A percentile compares a stretch with the other conserved stretches of the same genome.
Evolutionary conservation across 1,140 invertebrate species (phyloP).

Genomic region (Ladona fulva): DNA sequence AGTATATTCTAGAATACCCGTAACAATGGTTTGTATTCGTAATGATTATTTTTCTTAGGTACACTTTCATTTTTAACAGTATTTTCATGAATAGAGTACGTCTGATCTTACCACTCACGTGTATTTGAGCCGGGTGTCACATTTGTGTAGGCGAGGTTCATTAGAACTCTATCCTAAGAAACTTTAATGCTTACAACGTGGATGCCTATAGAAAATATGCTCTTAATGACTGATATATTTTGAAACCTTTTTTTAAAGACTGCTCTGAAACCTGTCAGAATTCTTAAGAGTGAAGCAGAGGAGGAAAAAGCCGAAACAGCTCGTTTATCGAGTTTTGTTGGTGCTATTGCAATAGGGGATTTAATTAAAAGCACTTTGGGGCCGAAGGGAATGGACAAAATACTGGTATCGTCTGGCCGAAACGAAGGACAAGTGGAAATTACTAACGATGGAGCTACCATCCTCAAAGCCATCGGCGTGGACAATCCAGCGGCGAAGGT

Average conservation of each 20-base stretch:
- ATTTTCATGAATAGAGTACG: too few relatives aligned
- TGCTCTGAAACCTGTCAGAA: slow-evolving; percentile 85
- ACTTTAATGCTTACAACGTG: too few relatives aligned
- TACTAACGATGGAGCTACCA: slow-evolving; percentile 99
- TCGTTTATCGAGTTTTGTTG: slow-evolving; percentile 92
- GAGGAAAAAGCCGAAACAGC: slow-evolving; percentile 96
- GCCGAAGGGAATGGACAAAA: slow-evolving; percentile 99
- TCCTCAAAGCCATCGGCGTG: slow-evolving; percentile 91
- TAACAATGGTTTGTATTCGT: too few relatives aligned
- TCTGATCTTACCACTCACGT: too few relatives aligned
- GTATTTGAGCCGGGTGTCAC: too few relatives aligned
- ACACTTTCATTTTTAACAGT: too few relatives aligned
- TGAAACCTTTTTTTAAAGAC: slow-evolving; percentile 44
- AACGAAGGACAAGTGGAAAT: slow-evolving; percentile 81
- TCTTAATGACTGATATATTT: too few relatives aligned
- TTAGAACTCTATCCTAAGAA: too few relatives aligned
- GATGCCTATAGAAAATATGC: too few relatives aligned
- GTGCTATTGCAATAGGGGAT: slow-evolving; percentile 97
- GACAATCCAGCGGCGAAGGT: slow-evolving; percentile 99
- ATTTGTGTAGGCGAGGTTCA: too few relatives aligned
- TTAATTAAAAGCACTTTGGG: slow-evolving; percentile 96
- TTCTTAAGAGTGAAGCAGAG: slow-evolving; percentile 91
- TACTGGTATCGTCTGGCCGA: slow-evolving; percentile 77
- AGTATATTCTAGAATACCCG: too few relatives aligned
- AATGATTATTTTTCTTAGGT: too few relatives aligned